A percentile compares a stretch with the other conserved stretches of the same genome.
Evolutionary conservation across 2,797 vertebrate species (phyloP).

Genomic region (Oreortyx pictus): DNA sequence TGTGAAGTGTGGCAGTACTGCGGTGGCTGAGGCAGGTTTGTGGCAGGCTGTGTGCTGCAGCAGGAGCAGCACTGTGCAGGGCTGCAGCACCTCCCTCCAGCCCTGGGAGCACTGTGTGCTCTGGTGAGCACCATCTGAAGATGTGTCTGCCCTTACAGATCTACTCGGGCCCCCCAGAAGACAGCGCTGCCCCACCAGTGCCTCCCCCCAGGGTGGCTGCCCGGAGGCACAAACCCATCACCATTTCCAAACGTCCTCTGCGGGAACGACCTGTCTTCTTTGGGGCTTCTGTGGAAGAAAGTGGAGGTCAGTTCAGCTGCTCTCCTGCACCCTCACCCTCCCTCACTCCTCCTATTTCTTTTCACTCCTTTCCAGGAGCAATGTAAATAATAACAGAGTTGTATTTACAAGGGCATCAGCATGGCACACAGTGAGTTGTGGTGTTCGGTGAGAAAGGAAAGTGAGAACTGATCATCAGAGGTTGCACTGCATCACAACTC

Average conservation of each 20-base stretch:
- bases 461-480: fast-evolving
- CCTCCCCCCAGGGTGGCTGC: slow-evolving; percentile 91
- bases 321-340: neutral
- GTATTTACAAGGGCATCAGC: fast-evolving
- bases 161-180: slow-evolving; percentile 89
- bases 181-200: slow-evolving; percentile 85
- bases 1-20: fast-evolving
- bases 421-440: fast-evolving
- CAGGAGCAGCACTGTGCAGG: neutral
- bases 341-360: neutral
- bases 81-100: neutral
- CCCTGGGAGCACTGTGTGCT: neutral
- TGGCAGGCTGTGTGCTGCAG: neutral
- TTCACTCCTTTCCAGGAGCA: neutral
- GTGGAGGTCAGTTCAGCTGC: slow-evolving; percentile 81
- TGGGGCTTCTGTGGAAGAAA: slow-evolving; percentile 74
- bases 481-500: neutral
- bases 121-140: neutral
- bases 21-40: neutral
- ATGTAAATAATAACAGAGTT: neutral
- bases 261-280: slow-evolving; percentile 84
- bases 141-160: slow-evolving; percentile 79
- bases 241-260: slow-evolving; percentile 93
- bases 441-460: neutral
- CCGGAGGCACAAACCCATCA: slow-evolving; percentile 94